A percentile compares a stretch with the other conserved stretches of the same genome.
phyloP scores from a whole-genome alignment of 64 coral and sea anemone genomes.

The Pachyseris speciosa region DNA sequence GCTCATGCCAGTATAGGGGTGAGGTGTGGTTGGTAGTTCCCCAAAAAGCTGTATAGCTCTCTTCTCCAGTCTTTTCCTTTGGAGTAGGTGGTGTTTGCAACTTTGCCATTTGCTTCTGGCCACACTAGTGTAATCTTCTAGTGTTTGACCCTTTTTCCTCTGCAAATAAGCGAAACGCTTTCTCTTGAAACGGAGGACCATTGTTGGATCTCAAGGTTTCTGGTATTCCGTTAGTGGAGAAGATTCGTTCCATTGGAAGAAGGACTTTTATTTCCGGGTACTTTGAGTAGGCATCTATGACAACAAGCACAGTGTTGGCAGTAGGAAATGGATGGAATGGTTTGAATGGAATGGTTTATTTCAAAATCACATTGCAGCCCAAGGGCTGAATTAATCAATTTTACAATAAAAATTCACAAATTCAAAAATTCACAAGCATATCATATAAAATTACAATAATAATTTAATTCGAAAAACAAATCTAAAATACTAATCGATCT shows the following conservation, averaged over 20 bases:
- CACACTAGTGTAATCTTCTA: constrained; percentile 33
- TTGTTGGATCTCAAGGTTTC: constrained; percentile 31
- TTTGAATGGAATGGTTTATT: too few relatives aligned
- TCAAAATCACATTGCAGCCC: too few relatives aligned
- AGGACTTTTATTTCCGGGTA: constrained; percentile 48
- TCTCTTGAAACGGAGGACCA: constrained; percentile 43
- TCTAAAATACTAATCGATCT: too few relatives aligned
- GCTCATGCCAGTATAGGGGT: neutral
- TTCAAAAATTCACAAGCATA: too few relatives aligned
- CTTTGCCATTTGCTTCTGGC: constrained; percentile 54
- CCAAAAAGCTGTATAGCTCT: constrained; percentile 2
- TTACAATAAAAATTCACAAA: too few relatives aligned
- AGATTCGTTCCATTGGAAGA: constrained; percentile 19
- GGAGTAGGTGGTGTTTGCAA: neutral
- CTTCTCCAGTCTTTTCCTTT: constrained; percentile 25
- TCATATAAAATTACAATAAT: too few relatives aligned
- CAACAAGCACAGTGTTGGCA: constrained; percentile 28
- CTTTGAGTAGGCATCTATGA: constrained; percentile 54
- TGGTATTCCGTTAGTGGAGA: constrained; percentile 26
- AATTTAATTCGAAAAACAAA: too few relatives aligned
- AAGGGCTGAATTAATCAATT: too few relatives aligned
- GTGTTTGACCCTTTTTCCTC: constrained; percentile 32
- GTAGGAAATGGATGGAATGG: too few relatives aligned
- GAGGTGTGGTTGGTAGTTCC: too few relatives aligned
- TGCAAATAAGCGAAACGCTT: neutral